Evolutionary conservation across 2,113 vertebrate species (phyloP).

Genomic region (Ictalurus furcatus): DNA sequence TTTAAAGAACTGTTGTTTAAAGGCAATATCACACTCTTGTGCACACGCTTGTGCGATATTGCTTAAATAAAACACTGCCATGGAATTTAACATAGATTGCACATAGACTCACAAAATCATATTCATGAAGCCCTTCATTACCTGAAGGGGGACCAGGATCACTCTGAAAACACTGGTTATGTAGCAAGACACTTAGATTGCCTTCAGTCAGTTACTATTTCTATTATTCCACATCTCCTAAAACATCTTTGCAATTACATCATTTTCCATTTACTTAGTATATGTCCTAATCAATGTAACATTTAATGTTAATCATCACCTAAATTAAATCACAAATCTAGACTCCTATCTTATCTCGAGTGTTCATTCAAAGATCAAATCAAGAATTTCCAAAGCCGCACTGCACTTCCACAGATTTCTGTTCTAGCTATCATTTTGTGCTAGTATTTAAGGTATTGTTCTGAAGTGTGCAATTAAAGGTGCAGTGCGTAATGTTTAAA

Average conservation of each 20-base stretch:
- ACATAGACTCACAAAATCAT: neutral
- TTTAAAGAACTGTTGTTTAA: neutral
- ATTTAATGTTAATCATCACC: neutral
- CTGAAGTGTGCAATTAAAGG: neutral
- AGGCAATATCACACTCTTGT: neutral
- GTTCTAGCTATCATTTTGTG: neutral
- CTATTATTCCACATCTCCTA: neutral
- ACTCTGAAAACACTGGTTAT: neutral
- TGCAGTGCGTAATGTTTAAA: neutral
- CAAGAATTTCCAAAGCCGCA: neutral
- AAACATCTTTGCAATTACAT: neutral
- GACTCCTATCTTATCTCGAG: neutral
- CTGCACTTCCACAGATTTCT: neutral
- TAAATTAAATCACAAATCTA: neutral
- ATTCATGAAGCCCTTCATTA: constrained; percentile 8
- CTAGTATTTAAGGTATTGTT: neutral
- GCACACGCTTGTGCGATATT: neutral
- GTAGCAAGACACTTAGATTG: neutral
- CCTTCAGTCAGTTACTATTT: neutral
- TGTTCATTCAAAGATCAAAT: neutral
- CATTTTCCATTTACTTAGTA: neutral
- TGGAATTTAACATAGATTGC: neutral
- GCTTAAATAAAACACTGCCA: neutral
- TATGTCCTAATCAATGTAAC: neutral
- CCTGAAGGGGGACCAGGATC: neutral